phyloP scores from a whole-genome alignment of 2,797 vertebrate genomes.

The Uromys caudimaculatus region DNA sequence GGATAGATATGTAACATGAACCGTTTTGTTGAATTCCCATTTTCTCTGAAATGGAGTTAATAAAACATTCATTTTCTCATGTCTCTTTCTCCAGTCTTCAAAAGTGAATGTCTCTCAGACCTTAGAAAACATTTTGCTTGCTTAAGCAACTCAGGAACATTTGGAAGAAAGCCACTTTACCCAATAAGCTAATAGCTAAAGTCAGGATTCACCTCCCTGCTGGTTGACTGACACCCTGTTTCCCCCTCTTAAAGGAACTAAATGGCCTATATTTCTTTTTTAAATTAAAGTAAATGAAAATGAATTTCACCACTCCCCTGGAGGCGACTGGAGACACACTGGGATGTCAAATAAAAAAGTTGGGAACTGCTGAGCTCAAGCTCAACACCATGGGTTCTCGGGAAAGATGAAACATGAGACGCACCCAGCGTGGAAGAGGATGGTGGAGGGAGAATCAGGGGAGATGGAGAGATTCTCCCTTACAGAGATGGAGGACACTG shows the following conservation, averaged over 20 bases:
- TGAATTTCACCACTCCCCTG: slow-evolving; percentile 78
- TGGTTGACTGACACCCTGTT: slow-evolving; percentile 77
- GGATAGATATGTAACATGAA: neutral
- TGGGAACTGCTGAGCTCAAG: slow-evolving; percentile 65
- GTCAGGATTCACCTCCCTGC: slow-evolving; percentile 74
- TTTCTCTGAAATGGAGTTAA: slow-evolving; percentile 44
- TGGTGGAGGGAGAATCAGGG: neutral
- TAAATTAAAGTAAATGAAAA: slow-evolving; percentile 82
- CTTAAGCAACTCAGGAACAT: slow-evolving; percentile 12
- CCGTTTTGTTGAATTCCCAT: slow-evolving; percentile 42
- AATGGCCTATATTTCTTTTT: slow-evolving; percentile 82
- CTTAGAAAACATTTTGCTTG: slow-evolving; percentile 64
- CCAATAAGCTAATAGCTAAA: slow-evolving; percentile 68
- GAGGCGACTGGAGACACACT: slow-evolving; percentile 77
- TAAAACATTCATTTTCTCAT: slow-evolving; percentile 55
- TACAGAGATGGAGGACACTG: neutral
- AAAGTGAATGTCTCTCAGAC: slow-evolving; percentile 22
- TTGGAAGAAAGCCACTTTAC: slow-evolving; percentile 68
- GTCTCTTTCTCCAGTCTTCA: neutral
- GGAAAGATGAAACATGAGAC: slow-evolving; percentile 60
- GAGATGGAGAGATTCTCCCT: neutral
- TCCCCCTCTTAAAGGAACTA: slow-evolving; percentile 70
- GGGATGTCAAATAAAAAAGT: slow-evolving; percentile 78
- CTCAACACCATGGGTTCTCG: slow-evolving; percentile 4
- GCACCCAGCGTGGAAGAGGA: neutral